These are phyloP conservation scores for Ceratina japonica DNA, from an alignment of 1,140 invertebrate species.

Conservation along the genomic window DNA sequence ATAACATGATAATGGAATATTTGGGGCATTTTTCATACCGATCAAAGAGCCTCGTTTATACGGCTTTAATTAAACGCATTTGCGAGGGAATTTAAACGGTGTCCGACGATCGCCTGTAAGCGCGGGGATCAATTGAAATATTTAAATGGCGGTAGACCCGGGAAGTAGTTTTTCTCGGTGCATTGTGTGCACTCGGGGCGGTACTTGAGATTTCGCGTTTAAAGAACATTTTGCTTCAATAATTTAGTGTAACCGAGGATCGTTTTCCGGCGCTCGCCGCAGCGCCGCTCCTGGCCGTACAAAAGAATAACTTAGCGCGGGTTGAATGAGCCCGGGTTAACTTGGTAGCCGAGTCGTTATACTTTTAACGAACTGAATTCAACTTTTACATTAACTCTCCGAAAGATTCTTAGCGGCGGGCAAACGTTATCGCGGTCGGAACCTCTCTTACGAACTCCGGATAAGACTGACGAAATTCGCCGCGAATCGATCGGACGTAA, in stretches of 20 bases:
- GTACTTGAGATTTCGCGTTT: neutral
- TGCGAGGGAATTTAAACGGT: too few species aligned
- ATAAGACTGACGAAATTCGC: constrained; percentile 1
- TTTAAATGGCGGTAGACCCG: too few species aligned
- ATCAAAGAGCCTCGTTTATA: too few species aligned
- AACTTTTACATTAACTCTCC: constrained; percentile 18
- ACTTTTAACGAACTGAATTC: constrained; percentile 38
- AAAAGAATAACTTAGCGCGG: constrained; percentile 25
- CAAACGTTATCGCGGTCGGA: neutral
- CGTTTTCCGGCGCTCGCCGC: constrained; percentile 3
- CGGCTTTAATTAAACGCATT: too few species aligned
- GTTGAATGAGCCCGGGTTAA: constrained; percentile 9
- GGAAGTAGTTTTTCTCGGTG: neutral
- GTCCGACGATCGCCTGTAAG: too few species aligned
- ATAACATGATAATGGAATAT: too few species aligned
- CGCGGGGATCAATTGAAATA: too few species aligned
- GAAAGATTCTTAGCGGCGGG: neutral
- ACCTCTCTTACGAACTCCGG: neutral
- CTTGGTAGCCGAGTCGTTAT: constrained; percentile 20
- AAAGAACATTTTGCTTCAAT: neutral
- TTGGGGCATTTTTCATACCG: too few species aligned
- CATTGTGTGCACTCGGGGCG: too few species aligned
- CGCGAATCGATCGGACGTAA: neutral
- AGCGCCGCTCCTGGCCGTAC: neutral
- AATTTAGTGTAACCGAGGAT: neutral